Conservation (phyloP, 2,113 vertebrate genomes). For the Cololabis saira region DNA sequence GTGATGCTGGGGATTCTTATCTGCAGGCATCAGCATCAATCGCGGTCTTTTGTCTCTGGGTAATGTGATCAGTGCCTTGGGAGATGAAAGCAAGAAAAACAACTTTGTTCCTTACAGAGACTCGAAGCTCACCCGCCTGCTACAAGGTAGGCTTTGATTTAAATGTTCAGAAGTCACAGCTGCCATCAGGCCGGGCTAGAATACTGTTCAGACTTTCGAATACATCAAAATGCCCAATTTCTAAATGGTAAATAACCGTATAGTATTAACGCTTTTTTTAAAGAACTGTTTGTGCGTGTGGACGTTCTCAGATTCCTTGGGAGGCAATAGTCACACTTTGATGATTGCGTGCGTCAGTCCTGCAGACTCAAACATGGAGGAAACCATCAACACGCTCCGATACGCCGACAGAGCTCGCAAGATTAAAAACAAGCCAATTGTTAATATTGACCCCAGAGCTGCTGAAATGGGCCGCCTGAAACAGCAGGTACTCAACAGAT, state of each 20-base stretch:
- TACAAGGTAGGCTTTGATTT: conserved; percentile 88
- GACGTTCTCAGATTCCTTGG: conserved; percentile 87
- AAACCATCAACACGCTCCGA: conserved; percentile 95
- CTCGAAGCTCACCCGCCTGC: conserved; percentile 93
- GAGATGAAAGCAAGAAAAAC: conserved; percentile 92
- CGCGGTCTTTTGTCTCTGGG: conserved; percentile 92
- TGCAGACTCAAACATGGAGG: conserved; percentile 96
- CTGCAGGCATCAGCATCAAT: conserved; percentile 95
- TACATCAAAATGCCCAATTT: too few species aligned
- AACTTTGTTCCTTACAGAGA: conserved; percentile 96
- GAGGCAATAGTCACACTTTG: conserved; percentile 96
- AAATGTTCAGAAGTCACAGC: conserved; percentile 11
- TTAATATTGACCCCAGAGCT: conserved; percentile 91
- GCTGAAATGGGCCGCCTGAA: conserved; percentile 88
- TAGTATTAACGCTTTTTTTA: neutral
- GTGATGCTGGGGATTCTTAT: conserved; percentile 24
- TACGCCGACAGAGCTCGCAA: conserved; percentile 97
- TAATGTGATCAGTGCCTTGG: conserved; percentile 97
- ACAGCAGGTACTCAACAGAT: conserved; percentile 85
- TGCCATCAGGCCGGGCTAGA: neutral
- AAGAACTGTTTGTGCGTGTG: neutral
- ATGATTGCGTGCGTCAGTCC: conserved; percentile 98
- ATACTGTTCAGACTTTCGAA: neutral
- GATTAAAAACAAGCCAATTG: conserved; percentile 95
- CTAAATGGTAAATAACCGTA: neutral